Base-by-base conservation (phyloP, 2,113 vertebrate species). In the Anseranas semipalmata region DNA sequence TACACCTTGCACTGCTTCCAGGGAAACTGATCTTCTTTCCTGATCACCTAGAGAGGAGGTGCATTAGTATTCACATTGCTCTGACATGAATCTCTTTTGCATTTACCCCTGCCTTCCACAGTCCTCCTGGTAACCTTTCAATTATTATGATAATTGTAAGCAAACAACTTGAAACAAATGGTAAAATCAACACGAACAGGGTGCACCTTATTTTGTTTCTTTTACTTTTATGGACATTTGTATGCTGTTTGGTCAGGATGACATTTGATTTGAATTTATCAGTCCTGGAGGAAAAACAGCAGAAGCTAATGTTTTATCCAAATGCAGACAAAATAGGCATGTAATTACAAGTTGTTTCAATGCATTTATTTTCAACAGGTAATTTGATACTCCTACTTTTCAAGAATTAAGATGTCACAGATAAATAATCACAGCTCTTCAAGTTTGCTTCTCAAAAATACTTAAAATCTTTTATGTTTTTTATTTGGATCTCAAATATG, bases 351-450 rank as follows among this genome's bases (percentile, higher is more conserved):
- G 82, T 95, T 93, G 80, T 96, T 97, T 89, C 94, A 95, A 96
- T 90, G 97, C 52, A 90, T 89, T 97, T 97, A 76, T 96, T 97
- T 91, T 97, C 93, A 89, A 94, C 96, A 97, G 84, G 92, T 96
- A 97, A 97, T 97, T 96, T 92, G 85, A 97, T 95, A 96, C 87
- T 96, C 59, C 81, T 72, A 83, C 87, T 97, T 97, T 90, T 96
- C 94, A 93, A 95, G 95, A 96, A 97, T 97, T 96, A 97, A 96
- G 97, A 97, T 97, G 96, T 96, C 88, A 96, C 77, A 96, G 95
- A 96, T 96, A 93, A 98, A 97, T 96, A 98, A 98, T 95, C 90
- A 87, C 81, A 80, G 91, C n/a, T 83, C 82, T 95, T 97, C 95
- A 96, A 80, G 90, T 97, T 93, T 95, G 59, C 70, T 96, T 96